phyloP scores from a whole-genome alignment of 2,888 invertebrate genomes.

The Pammene fasciana region DNA sequence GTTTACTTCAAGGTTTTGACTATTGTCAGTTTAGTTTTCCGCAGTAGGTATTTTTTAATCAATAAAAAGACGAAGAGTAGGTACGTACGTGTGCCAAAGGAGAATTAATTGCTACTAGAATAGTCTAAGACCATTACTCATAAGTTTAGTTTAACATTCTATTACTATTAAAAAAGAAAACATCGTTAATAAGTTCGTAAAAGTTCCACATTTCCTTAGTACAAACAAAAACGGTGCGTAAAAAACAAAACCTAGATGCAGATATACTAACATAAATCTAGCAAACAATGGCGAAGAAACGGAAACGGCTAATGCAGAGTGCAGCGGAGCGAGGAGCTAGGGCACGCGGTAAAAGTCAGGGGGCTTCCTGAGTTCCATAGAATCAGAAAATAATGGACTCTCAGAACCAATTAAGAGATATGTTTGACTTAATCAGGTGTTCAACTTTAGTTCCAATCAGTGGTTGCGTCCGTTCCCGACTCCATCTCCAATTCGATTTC shows the following conservation, averaged over 20 bases:
- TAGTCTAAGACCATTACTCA: too few relatives aligned
- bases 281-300: slow-evolving; percentile 27
- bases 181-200: neutral
- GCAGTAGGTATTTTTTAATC: too few relatives aligned
- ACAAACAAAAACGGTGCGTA: neutral
- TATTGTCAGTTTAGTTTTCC: too few relatives aligned
- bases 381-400: neutral
- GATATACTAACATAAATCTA: slow-evolving; percentile 30
- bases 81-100: too few relatives aligned
- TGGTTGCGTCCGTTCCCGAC: too few relatives aligned
- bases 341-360: slow-evolving; percentile 8
- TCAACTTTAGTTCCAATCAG: too few relatives aligned
- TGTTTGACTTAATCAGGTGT: too few relatives aligned
- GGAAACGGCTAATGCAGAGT: slow-evolving; percentile 4
- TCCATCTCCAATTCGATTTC: too few relatives aligned
- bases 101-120: too few relatives aligned
- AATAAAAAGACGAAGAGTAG: too few relatives aligned
- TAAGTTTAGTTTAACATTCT: too few relatives aligned
- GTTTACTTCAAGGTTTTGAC: too few relatives aligned
- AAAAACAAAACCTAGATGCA: slow-evolving; percentile 18
- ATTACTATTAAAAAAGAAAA: neutral
- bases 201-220: neutral
- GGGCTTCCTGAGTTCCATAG: neutral
- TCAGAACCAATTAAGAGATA: neutral
- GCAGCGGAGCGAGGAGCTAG: slow-evolving; percentile 19